Evolutionary conservation across 2,888 invertebrate genomes (phyloP).

Genomic region (Glyphotaelius pellucidus): DNA sequence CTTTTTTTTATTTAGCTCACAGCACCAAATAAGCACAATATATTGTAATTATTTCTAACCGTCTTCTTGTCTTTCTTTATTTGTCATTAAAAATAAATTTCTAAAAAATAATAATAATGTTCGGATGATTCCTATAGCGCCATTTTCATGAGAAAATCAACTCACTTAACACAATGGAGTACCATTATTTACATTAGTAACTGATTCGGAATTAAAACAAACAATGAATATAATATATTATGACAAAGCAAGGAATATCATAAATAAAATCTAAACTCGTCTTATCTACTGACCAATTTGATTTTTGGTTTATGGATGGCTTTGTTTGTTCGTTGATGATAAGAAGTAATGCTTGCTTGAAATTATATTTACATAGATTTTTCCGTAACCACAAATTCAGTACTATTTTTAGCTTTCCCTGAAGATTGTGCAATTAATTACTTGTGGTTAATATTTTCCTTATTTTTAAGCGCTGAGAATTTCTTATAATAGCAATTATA

Average conservation of each 20-base stretch:
- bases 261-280: background rate
- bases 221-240: background rate
- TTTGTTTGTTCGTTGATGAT: background rate
- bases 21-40: background rate
- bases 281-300: background rate
- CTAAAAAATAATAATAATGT: too few species aligned
- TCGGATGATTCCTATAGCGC: too few species aligned
- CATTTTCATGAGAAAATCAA: too few species aligned
- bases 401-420: background rate
- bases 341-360: background rate
- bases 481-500: background rate
- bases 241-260: background rate
- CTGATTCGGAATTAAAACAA: background rate
- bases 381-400: background rate
- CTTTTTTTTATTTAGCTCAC: background rate
- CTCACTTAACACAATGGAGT: too few species aligned
- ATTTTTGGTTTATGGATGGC: background rate
- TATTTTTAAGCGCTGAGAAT: background rate
- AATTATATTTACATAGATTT: background rate
- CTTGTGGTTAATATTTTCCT: background rate
- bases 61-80: background rate
- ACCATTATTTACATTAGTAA: background rate
- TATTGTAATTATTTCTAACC: background rate
- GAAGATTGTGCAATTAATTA: background rate
- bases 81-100: background rate